These are phyloP conservation scores for Lates japonicus DNA, from an alignment of 2,797 vertebrate species.

Conservation along the genomic window DNA sequence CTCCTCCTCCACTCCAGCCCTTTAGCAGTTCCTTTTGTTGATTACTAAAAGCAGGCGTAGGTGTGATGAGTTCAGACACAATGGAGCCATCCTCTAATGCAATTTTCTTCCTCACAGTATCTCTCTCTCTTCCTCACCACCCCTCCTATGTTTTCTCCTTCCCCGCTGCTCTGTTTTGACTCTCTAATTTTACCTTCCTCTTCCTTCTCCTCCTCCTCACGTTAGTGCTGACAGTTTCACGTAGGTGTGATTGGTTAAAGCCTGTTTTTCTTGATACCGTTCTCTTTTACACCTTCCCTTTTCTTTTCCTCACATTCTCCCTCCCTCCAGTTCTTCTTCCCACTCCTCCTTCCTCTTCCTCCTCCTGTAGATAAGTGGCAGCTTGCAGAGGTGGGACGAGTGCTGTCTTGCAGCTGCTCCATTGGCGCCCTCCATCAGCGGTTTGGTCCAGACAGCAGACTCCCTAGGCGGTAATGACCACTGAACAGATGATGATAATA, in stretches of 20 bases:
- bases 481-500: constrained; percentile 86
- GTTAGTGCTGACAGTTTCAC: constrained; percentile 28
- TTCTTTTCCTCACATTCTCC: constrained; percentile 18
- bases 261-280: constrained; percentile 24
- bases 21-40: constrained; percentile 52
- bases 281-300: constrained; percentile 37
- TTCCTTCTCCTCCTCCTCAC: constrained; percentile 32
- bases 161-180: constrained; percentile 29
- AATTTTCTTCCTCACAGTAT: constrained; percentile 30
- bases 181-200: constrained; percentile 54
- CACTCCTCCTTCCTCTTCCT: constrained; percentile 35
- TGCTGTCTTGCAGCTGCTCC: constrained; percentile 82
- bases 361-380: constrained; percentile 62
- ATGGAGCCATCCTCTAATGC: constrained; percentile 51
- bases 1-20: constrained; percentile 29
- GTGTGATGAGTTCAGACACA: constrained; percentile 64
- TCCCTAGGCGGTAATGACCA: constrained; percentile 84
- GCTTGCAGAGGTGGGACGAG: constrained; percentile 80
- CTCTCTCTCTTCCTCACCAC: constrained; percentile 47
- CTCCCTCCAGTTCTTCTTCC: constrained; percentile 6
- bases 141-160: constrained; percentile 9
- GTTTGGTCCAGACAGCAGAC: constrained; percentile 75
- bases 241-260: constrained; percentile 53
- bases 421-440: constrained; percentile 74
- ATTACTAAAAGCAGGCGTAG: constrained; percentile 59